Evolutionary conservation across 1,140 invertebrate genomes (phyloP).

Genomic region (Nephila pilipes): DNA sequence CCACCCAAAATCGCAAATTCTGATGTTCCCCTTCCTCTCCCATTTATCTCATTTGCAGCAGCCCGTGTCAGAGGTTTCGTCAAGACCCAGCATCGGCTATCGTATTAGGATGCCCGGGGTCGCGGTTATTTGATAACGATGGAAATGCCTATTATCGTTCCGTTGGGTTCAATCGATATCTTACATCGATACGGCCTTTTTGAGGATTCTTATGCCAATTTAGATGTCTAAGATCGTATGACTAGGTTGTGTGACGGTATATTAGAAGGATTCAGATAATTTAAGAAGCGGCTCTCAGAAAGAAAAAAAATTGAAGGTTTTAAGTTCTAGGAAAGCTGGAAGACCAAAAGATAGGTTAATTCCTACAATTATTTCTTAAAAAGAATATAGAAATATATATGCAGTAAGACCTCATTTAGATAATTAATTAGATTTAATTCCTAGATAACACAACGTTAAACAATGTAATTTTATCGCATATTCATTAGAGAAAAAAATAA

Average conservation of each 20-base stretch:
- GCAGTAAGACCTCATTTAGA: too few species aligned
- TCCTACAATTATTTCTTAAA: too few species aligned
- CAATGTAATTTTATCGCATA: too few species aligned
- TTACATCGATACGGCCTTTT: not conserved
- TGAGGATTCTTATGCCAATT: not conserved
- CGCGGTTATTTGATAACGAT: slow-evolving; percentile 22
- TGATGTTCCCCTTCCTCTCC: not conserved
- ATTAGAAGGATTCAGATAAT: too few species aligned
- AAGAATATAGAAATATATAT: too few species aligned
- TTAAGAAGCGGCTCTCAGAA: too few species aligned
- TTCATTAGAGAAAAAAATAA: too few species aligned
- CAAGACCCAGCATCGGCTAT: slow-evolving; percentile 2
- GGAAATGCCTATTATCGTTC: slow-evolving; percentile 10
- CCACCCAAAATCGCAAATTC: not conserved
- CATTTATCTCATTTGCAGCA: slow-evolving; percentile 24
- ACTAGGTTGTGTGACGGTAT: not conserved
- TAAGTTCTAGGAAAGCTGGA: too few species aligned
- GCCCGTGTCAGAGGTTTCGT: slow-evolving; percentile 17
- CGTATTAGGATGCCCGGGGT: slow-evolving; percentile 11
- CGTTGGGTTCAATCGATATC: not conserved
- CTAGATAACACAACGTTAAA: too few species aligned
- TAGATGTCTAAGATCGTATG: not conserved
- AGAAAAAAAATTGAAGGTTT: too few species aligned
- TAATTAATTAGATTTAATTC: too few species aligned
- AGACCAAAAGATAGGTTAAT: too few species aligned